Percentiles rank a stretch among this genome's conserved stretches.
Evolutionary conservation across 2,113 vertebrate genomes (phyloP).

Genomic region (Cnemophilus loriae): DNA sequence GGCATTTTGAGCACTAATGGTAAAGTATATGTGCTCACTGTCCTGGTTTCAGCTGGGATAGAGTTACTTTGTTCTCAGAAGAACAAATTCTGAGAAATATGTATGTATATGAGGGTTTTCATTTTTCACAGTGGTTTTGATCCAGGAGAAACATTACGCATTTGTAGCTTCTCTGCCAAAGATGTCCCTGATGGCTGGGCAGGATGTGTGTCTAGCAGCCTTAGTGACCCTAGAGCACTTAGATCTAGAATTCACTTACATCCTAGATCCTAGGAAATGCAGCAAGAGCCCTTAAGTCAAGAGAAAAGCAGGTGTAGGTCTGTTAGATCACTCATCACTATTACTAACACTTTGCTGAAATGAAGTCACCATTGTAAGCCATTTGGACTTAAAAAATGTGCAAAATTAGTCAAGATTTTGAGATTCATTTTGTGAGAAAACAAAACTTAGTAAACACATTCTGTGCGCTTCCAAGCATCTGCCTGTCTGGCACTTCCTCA

Average conservation of each 20-base stretch:
- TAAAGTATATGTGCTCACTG: not conserved
- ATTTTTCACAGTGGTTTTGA: not conserved
- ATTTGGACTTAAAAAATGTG: not conserved
- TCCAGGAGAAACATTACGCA: not conserved
- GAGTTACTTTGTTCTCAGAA: not conserved
- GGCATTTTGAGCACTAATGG: not conserved
- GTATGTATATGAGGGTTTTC: not conserved
- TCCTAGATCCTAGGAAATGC: not conserved
- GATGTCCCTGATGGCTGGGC: not conserved
- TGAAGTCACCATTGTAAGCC: not conserved
- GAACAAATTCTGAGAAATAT: not conserved
- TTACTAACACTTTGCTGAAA: not conserved
- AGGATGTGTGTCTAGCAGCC: not conserved
- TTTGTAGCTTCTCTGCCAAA: not conserved
- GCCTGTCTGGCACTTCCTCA: not conserved
- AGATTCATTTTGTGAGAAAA: slow-evolving; percentile 6
- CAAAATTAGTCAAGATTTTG: not conserved
- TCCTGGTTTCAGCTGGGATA: not conserved
- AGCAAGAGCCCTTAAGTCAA: not conserved
- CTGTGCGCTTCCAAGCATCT: not conserved
- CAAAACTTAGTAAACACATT: not conserved
- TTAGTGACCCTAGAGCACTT: not conserved
- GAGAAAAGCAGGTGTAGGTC: not conserved
- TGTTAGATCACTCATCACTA: not conserved
- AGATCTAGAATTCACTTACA: not conserved